Conservation (phyloP, 2,888 invertebrate genomes). For the Allophyes oxyacanthae region DNA sequence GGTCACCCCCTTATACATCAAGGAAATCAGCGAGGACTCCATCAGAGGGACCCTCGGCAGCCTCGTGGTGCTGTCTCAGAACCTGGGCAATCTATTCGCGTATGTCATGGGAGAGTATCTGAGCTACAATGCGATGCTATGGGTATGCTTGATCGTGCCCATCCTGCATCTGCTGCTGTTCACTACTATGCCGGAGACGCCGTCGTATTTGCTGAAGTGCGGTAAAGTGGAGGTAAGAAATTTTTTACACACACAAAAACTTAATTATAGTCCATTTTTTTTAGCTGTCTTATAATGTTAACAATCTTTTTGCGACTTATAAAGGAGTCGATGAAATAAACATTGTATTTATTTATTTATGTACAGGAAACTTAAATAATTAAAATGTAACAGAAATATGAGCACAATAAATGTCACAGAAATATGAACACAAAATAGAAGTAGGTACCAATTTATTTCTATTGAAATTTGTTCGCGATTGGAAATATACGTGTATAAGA, state of each 20-base stretch:
- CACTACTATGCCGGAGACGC: conserved; percentile 83
- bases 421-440: too few species aligned
- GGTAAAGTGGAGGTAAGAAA: conserved; percentile 81
- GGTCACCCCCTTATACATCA: conserved; percentile 83
- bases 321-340: too few species aligned
- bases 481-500: too few species aligned
- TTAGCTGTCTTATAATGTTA: too few species aligned
- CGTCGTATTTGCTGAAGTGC: conserved; percentile 79
- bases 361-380: too few species aligned
- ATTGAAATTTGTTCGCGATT: too few species aligned
- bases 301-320: too few species aligned
- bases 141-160: conserved; percentile 81
- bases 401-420: too few species aligned
- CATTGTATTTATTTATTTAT: too few species aligned
- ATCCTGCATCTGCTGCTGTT: conserved; percentile 79
- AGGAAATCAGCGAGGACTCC: conserved; percentile 84
- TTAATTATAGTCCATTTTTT: too few species aligned
- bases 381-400: too few species aligned
- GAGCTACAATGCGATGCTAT: conserved; percentile 77
- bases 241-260: not conserved
- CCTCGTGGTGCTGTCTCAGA: conserved; percentile 81
- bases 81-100: conserved; percentile 79
- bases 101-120: conserved; percentile 82
- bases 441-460: too few species aligned
- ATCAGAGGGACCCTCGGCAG: conserved; percentile 82